Evolutionary conservation across 2,888 invertebrate genomes (phyloP), one percentile per base, ranked within the genome.

Genomic region (Tridacna gigas): DNA sequence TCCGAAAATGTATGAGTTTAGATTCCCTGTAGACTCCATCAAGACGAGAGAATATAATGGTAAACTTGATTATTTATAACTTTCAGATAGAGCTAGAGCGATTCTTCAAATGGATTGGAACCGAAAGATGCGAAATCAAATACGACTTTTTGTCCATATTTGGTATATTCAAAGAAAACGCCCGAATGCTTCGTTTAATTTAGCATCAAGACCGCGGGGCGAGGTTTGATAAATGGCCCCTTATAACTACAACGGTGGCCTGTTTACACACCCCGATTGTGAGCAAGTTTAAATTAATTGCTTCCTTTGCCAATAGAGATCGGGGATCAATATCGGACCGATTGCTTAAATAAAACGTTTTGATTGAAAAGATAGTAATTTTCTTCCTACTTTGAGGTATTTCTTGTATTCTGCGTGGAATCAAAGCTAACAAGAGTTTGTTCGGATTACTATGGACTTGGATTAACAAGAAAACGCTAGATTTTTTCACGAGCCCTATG

Each of bases 271-370:
- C 77, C 47, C 73, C 61, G 81, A 82, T 80, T 80, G 83, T 82
- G 80, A 83, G 83, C 83, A 81, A 84, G 81, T 83, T 83, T 77
- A 84, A 85, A 85, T 87, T 85, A 85, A 87, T 87, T 87, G 82
- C 87, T 71, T 74, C 67, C 75, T 75, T 74, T 78, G 77, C 83
- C 79, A 82, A 84, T 81, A 83, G 79, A 78, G 84, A 83, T 82
- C 74, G 69, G 45, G 63, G 74, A 83, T 83, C 83, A 79, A 86
- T 86, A 45, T 13, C 12, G 45, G 65, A 47, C 80, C 61, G 60
- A 61, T 74, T 74, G 74, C 80, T 78, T 80, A 83, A 77, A 80
- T 76, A 71, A 78, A 78, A 45, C 61, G 67, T 65, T 80, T 80
- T 67, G 74, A 69, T 79, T 66, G 66, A 78, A 60, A 60, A 71